Conservation (phyloP, 1,140 invertebrate species). For the Adelges cooleyi region DNA sequence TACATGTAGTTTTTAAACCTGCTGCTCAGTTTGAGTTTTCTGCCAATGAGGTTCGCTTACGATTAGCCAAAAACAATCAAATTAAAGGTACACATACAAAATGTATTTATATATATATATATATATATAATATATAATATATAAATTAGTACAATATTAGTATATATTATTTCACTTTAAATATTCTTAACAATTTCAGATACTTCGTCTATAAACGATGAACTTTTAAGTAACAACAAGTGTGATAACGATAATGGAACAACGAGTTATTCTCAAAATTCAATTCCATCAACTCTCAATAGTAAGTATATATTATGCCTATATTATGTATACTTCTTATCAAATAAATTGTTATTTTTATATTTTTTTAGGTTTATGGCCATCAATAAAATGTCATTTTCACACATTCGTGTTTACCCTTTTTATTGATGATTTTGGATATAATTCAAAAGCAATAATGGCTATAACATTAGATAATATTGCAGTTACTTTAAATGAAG, state of each 20-base stretch:
- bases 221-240: background rate
- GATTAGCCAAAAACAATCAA: slow-evolving; percentile 21
- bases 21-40: slow-evolving; percentile 34
- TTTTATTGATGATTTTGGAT: slow-evolving; percentile 30
- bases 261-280: background rate
- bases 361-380: slow-evolving; percentile 5
- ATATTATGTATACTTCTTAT: no score
- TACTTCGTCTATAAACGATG: background rate
- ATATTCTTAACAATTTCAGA: background rate
- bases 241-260: background rate
- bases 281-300: no score
- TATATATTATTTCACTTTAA: no score
- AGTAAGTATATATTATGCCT: no score
- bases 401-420: slow-evolving; percentile 17
- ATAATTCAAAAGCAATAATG: slow-evolving; percentile 37
- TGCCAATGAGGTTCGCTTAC: slow-evolving; percentile 32
- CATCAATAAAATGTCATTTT: slow-evolving; percentile 23
- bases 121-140: no score
- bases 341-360: no score
- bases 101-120: no score
- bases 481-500: slow-evolving; percentile 31
- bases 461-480: slow-evolving; percentile 39
- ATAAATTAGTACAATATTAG: no score
- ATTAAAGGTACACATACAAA: background rate
- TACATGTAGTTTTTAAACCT: slow-evolving; percentile 32